phyloP scores from a whole-genome alignment of 2,888 invertebrate genomes.

The Rhimphoctona megacephalus region DNA sequence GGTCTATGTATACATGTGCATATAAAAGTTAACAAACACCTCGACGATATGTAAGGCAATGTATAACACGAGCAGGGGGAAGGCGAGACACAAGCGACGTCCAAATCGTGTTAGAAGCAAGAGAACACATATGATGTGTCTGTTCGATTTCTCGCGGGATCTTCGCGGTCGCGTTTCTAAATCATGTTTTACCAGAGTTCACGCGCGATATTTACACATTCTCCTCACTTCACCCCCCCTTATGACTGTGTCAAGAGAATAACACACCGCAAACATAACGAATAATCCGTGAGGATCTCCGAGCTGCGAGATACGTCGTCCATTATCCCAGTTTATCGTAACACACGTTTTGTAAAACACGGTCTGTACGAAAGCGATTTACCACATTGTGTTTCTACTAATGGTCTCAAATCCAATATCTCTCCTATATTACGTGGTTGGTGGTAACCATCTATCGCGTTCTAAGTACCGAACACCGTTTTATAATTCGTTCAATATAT shows the following conservation, averaged over 20 bases:
- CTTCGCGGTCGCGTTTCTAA: slow-evolving; percentile 74
- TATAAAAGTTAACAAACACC: slow-evolving; percentile 17
- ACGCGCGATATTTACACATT: slow-evolving; percentile 39
- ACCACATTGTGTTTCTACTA: slow-evolving; percentile 78
- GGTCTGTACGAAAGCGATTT: slow-evolving; percentile 36
- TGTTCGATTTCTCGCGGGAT: slow-evolving; percentile 55
- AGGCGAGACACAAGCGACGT: slow-evolving; percentile 37
- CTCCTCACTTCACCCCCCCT: neutral
- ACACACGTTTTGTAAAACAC: slow-evolving; percentile 66
- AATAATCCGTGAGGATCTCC: slow-evolving; percentile 54
- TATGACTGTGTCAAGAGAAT: slow-evolving; percentile 15
- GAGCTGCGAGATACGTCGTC: slow-evolving; percentile 13
- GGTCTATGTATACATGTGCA: slow-evolving; percentile 21
- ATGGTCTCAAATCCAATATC: slow-evolving; percentile 70
- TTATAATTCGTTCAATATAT: slow-evolving; percentile 60
- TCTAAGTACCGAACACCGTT: slow-evolving; percentile 47
- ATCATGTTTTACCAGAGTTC: slow-evolving; percentile 71
- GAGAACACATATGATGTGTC: slow-evolving; percentile 36
- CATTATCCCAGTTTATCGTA: slow-evolving; percentile 46
- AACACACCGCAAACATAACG: slow-evolving; percentile 31
- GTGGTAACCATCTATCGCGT: neutral
- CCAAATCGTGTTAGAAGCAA: slow-evolving; percentile 57
- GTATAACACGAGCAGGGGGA: slow-evolving; percentile 61
- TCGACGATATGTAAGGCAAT: slow-evolving; percentile 27
- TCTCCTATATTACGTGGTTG: slow-evolving; percentile 16